Base-by-base conservation (phyloP, 2,888 invertebrate genomes). In the Miltochrista miniata region DNA sequence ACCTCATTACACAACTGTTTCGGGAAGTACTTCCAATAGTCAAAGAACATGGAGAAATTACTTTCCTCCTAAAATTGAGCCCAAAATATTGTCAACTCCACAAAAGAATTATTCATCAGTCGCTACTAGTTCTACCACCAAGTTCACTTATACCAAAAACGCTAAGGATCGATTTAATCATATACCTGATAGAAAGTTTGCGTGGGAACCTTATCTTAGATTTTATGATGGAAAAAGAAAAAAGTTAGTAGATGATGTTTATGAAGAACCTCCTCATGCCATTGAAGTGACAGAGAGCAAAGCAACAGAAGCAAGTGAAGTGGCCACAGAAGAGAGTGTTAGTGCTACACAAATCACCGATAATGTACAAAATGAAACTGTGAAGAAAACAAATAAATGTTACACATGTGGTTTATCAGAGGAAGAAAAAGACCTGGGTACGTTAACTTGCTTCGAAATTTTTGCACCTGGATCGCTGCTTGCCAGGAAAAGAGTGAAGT, bases 351-450 rank as follows among this genome's bases (percentile, higher is more conserved):
- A 11, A 15, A n/a, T 31, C 5, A n/a, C 8, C 0, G n/a, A 43
- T 58, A 44, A 50, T 29, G 9, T 44, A 47, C 31, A 37, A 29
- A 34, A 24, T 24, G 18, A 24, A 24, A 24, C 18, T 24, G 18
- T 24, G 18, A 24, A 24, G 18, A 24, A 24, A 24, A 24, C 35
- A 4, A 31, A 43, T 2, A 48, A 42, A 18, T 81, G 82, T 47
- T 81, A 70, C 34, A 46, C 52, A 10, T 81, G 81, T 54, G 81
- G 77, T 0, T 14, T 41, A 40, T 29, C n/a, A 41, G 38, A 47
- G 24, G n/a, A 11, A 15, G 42, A 42, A 8, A 33, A n/a, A 0
- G 56, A 49, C 11, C 51, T 72, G 4, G 56, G 70, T 12, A 44
- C 38, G 14, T 34, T 42, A 2, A 2, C n/a, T 1, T 82, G 82